A percentile compares a stretch with the other conserved stretches of the same genome.
phyloP scores from a whole-genome alignment of 92 coral and sea anemone genomes.

The Actinostola sp. region DNA sequence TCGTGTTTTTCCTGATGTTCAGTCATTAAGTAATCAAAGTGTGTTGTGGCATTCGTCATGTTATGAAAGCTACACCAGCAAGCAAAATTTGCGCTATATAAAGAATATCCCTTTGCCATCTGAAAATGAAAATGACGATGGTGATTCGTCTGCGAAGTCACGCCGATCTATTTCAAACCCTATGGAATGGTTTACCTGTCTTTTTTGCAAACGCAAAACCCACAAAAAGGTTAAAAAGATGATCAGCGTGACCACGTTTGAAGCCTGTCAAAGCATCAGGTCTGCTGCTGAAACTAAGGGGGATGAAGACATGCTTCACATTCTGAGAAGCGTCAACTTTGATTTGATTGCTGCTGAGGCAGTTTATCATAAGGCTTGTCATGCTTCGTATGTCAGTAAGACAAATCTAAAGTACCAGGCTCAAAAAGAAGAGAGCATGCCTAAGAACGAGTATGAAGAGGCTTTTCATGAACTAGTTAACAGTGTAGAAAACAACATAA shows the following conservation, averaged over 20 bases:
- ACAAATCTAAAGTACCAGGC: slow-evolving; percentile 4
- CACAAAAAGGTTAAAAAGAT: slow-evolving; percentile 16
- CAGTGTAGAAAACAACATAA: slow-evolving; percentile 1
- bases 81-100: not conserved
- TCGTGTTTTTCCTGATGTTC: slow-evolving; percentile 1
- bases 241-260: slow-evolving; percentile 18
- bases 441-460: slow-evolving; percentile 11
- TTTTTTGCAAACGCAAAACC: slow-evolving; percentile 24
- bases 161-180: too few species aligned
- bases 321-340: slow-evolving; percentile 15
- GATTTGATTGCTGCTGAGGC: slow-evolving; percentile 20
- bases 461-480: slow-evolving; percentile 20
- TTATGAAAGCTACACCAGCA: slow-evolving; percentile 16
- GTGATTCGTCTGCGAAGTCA: not conserved
- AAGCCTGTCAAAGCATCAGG: slow-evolving; percentile 24
- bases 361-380: slow-evolving; percentile 31
- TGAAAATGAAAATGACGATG: too few species aligned
- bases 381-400: slow-evolving; percentile 32
- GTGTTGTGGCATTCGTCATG: slow-evolving; percentile 20
- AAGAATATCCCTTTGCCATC: too few species aligned
- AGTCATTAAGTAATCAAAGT: not conserved
- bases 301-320: slow-evolving; percentile 26
- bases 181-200: slow-evolving; percentile 27
- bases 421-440: too few species aligned
- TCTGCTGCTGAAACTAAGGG: slow-evolving; percentile 35